These are phyloP conservation scores for Hydrolagus affinis DNA, from an alignment of 2,113 vertebrate species.

Conservation along the genomic window DNA sequence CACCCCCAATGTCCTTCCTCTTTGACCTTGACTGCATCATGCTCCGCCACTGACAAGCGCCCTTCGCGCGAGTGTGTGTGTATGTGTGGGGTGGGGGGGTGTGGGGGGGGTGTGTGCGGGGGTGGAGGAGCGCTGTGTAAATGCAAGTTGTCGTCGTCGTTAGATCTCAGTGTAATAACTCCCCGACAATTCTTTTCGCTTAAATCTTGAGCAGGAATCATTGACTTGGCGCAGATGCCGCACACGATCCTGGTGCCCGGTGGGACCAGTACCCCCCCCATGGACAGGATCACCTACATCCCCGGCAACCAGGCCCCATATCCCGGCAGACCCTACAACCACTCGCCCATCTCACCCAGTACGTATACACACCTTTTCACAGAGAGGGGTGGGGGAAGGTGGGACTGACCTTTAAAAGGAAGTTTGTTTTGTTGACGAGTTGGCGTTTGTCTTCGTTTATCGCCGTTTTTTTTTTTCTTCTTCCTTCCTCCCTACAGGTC, in stretches of 20 bases:
- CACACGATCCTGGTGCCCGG: constrained; percentile 96
- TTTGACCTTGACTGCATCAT: too few relatives aligned
- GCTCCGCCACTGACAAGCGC: neutral
- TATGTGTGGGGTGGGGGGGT: too few relatives aligned
- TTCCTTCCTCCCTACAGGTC: constrained; percentile 54
- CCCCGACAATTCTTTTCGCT: too few relatives aligned
- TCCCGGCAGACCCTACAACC: constrained; percentile 86
- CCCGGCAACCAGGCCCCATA: constrained; percentile 88
- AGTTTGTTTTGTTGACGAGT: neutral
- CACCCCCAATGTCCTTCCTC: too few relatives aligned
- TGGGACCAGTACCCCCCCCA: constrained; percentile 84
- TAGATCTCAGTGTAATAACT: too few relatives aligned
- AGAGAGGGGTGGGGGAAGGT: neutral
- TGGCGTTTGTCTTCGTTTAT: neutral
- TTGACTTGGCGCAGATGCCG: constrained; percentile 97
- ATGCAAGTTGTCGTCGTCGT: too few relatives aligned
- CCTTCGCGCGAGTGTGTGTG: too few relatives aligned
- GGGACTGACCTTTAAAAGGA: neutral
- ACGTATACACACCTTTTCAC: constrained; percentile 48
- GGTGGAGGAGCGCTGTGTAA: neutral
- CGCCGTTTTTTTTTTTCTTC: too few relatives aligned
- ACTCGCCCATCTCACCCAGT: constrained; percentile 91
- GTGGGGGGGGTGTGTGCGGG: too few relatives aligned
- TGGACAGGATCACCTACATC: constrained; percentile 95
- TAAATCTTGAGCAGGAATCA: constrained; percentile 83